Base-by-base conservation (phyloP, 2,113 vertebrate genomes). In the Thinocorus orbignyianus region DNA sequence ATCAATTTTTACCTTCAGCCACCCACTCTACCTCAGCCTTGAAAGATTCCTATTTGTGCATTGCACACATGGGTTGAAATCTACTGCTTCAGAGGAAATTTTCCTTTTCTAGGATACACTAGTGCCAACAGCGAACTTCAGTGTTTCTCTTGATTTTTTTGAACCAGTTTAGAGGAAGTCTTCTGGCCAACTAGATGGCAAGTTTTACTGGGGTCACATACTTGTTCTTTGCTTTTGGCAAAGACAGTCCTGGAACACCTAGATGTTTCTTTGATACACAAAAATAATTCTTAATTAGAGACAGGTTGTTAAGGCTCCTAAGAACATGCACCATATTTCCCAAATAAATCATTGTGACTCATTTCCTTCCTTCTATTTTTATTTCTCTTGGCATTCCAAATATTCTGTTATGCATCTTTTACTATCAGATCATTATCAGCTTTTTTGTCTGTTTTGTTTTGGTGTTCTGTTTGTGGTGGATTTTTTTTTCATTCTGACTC, bases 371-470 rank as follows among this genome's bases (percentile, higher is more conserved):
- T 83, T 51, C 6, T 55, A 11, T 52, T 74, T 93, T 51, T n/a
- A 37, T 52, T 52, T 92, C 2, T 77, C 12, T 88, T 74, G 12
- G 23, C 42, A 82, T n/a, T 61, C 25, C 24, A 54, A 44, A 78
- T 60, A 73, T 49, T 5, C 4, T 30, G 8, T 25, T 48, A 20
- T 1, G 31, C 42, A 55, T 17, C 26, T 65, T 65, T 52, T 52
- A 37, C 28, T 65, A 44, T 58, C 10, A 23, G 19, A 35, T 9
- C 26, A 48, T 7, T 62, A 44, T 15, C n/a, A 74, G 24, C 16
- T 18, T 31, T n/a, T 57, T 25, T 31, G 1, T 1, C 2, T 1
- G 55, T 25, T 31, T 6, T 11, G 13, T 41, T 11, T 30, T 3
- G n/a, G n/a, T 1, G 55, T 25, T 31, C 5, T 11, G 13, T 41